Base-by-base conservation (phyloP, 2,888 invertebrate species). In the Eledone cirrhosa region DNA sequence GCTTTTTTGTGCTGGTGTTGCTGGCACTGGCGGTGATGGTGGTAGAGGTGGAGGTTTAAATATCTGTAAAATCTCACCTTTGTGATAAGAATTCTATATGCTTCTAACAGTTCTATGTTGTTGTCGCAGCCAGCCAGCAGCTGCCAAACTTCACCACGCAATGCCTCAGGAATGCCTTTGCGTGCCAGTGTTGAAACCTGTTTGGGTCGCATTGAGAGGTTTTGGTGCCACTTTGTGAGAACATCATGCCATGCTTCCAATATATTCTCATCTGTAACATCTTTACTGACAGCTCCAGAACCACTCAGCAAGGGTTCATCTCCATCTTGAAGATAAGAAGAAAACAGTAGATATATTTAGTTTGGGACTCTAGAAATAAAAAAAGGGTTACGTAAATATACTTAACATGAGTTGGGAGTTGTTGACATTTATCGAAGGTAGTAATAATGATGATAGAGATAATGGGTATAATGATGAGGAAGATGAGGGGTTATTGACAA, bases 121-220 rank as follows among this genome's bases (percentile, higher is more conserved):
- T 95, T 95, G 86, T 96, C 95, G 79, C 96, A 95, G 65, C 95
- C 95, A 24, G 97, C 95, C 83, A 99, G 92, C 80, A 98, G 93
- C 90, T 98, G 97, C 99, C 99, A 99, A 76, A 99, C 97, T 91
- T 98, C 97, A 0, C 98, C 98, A 65, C 99, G 93, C 48, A 99
- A 92, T 0, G 98, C 97, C 90, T 99, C 99, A 0, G 99, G 99
- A 78, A 99, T 95, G 0, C 99, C 98, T 80, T 90, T 90, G 69
- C 89, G 87, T n/a, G 86, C 87, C 80, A 91, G 83, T 24, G 84
- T 84, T 27, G 84, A 84, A 27, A 90, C 88, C 83, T 87, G 86
- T 83, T 95, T 95, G 0, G 99, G 98, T n/a, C 96, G 87, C 80
- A 88, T 87, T 5, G 88, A 81, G 19, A 91, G 86, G 80, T 91